Conservation (phyloP, 2,888 invertebrate species). For the Agriopis leucophaearia region DNA sequence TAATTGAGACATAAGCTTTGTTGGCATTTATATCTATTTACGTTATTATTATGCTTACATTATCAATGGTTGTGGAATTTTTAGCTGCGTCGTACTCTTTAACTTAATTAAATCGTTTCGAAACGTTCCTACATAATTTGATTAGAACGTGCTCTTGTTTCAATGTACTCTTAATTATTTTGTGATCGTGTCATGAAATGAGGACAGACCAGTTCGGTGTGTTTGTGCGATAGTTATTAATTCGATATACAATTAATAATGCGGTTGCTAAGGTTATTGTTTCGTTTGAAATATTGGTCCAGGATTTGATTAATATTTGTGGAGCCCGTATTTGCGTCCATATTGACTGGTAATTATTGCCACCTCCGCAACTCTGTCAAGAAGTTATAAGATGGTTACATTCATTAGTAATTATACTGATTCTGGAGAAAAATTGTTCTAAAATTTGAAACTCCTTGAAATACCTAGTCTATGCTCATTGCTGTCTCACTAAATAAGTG, state of each 20-base stretch:
- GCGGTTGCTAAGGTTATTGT: conserved; percentile 22
- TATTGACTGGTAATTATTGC: conserved; percentile 20
- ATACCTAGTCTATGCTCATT: not conserved
- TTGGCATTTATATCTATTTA: conserved; percentile 63
- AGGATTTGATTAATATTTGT: conserved; percentile 25
- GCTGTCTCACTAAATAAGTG: not conserved
- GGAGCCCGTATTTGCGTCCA: conserved; percentile 10
- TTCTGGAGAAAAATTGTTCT: not conserved
- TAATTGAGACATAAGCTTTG: conserved; percentile 80
- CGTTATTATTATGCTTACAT: conserved; percentile 60
- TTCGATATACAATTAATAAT: conserved; percentile 32
- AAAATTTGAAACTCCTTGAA: not conserved
- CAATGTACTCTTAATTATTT: conserved; percentile 66
- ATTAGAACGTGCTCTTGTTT: conserved; percentile 71
- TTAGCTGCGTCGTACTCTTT: conserved; percentile 50
- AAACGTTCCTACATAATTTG: conserved; percentile 57
- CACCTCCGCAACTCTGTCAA: conserved; percentile 19
- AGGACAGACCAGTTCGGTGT: conserved; percentile 50
- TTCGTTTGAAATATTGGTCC: conserved; percentile 23
- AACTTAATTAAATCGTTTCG: conserved; percentile 61
- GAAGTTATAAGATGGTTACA: not conserved
- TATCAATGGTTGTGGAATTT: conserved; percentile 56
- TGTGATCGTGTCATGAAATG: conserved; percentile 63
- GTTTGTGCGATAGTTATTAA: conserved; percentile 33
- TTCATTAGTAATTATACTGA: not conserved